Conservation (phyloP, 2,113 vertebrate genomes). For the Xiphorhynchus elegans region DNA sequence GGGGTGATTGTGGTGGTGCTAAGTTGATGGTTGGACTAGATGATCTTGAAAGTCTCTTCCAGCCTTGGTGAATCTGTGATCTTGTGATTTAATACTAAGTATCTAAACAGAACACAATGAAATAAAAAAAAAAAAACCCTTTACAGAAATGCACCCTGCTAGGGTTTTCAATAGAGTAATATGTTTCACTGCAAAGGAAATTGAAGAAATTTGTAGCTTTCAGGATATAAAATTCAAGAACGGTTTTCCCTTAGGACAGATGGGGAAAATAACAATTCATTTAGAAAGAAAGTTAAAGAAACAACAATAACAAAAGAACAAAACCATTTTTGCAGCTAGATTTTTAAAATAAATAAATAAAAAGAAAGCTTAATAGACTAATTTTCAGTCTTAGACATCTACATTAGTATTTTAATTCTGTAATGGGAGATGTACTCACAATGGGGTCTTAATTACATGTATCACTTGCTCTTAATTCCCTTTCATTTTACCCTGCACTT, state of each 20-base stretch:
- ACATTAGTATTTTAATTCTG: conserved; percentile 12
- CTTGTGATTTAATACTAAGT: neutral
- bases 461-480: conserved; percentile 4
- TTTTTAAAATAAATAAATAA: neutral
- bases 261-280: neutral
- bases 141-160: accelerated
- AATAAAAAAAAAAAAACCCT: neutral
- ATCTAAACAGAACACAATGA: neutral
- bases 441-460: conserved; percentile 2
- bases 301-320: neutral
- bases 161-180: neutral
- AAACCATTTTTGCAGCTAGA: neutral
- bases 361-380: neutral
- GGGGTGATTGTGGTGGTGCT: neutral
- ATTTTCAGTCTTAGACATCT: conserved; percentile 12
- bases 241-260: neutral
- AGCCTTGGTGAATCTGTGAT: neutral
- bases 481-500: neutral
- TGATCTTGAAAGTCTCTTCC: neutral
- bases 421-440: neutral
- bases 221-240: neutral
- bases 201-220: neutral
- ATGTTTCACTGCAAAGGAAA: neutral
- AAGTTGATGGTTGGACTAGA: neutral
- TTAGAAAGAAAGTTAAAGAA: neutral